These are phyloP conservation scores for Lepidurus packardi DNA, from an alignment of 1,140 invertebrate genomes.

Conservation along the genomic window DNA sequence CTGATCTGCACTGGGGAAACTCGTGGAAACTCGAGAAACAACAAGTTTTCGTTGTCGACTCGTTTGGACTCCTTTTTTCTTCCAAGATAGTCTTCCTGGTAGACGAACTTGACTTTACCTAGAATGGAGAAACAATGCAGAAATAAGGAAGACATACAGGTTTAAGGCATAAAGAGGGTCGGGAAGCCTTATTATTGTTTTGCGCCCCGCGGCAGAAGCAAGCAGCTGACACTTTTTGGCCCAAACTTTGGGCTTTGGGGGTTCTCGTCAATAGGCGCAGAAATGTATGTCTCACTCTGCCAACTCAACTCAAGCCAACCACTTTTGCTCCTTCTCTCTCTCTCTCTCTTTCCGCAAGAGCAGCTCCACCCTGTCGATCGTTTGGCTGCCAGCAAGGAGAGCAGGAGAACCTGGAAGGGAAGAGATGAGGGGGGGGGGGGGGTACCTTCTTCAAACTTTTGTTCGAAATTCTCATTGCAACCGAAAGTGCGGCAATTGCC, in stretches of 20 bases:
- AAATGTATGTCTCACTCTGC: not conserved
- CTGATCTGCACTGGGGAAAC: not conserved
- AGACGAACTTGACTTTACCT: not conserved
- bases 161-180: not conserved
- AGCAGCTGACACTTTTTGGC: not conserved
- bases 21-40: not conserved
- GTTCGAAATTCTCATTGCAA: not conserved
- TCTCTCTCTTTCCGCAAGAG: too few relatives aligned
- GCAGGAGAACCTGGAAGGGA: not conserved
- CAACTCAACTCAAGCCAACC: not conserved
- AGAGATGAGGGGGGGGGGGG: not conserved
- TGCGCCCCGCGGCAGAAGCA: not conserved
- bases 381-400: too few relatives aligned
- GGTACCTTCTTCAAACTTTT: slow-evolving; percentile 10
- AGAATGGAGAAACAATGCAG: not conserved
- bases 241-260: not conserved
- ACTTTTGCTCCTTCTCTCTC: too few relatives aligned
- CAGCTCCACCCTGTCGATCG: too few relatives aligned
- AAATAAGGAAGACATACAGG: not conserved
- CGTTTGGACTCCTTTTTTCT: too few relatives aligned
- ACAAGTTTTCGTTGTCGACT: too few relatives aligned
- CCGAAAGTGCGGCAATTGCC: not conserved
- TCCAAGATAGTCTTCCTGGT: too few relatives aligned
- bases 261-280: slow-evolving; percentile 2
- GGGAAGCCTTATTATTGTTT: not conserved